Conservation (phyloP, 2,797 vertebrate species). For the Labeo calbasu region DNA sequence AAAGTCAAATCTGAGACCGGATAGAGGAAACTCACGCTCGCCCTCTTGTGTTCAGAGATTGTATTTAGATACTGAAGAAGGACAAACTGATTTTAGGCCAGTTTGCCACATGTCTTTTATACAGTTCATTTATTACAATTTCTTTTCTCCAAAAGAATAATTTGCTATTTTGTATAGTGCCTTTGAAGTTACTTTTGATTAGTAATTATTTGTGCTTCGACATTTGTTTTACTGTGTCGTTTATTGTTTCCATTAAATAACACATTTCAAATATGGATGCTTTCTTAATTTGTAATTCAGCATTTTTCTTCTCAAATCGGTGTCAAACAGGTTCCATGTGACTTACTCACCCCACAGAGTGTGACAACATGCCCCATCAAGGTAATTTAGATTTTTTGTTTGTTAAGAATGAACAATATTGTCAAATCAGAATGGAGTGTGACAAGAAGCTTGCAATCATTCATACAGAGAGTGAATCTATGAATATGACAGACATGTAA, state of each 20-base stretch:
- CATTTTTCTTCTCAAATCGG: background rate
- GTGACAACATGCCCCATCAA: background rate
- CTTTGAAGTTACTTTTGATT: background rate
- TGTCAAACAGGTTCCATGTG: background rate
- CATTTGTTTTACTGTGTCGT: background rate
- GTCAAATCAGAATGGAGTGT: background rate
- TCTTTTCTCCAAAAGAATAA: background rate
- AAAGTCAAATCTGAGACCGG: background rate
- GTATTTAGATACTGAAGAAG: background rate
- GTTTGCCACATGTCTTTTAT: too few species aligned
- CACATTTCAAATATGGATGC: background rate
- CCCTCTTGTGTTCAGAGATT: constrained; percentile 50
- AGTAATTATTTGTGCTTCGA: background rate
- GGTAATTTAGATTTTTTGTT: background rate
- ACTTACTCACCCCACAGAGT: too few species aligned
- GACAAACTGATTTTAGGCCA: background rate
- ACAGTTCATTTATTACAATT: background rate
- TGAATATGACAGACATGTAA: background rate
- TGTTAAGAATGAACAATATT: background rate
- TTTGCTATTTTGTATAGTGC: background rate
- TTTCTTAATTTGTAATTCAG: background rate
- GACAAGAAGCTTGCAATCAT: background rate
- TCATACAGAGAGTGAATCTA: background rate
- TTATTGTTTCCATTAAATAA: background rate
- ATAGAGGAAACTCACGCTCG: constrained; percentile 33